Conservation (phyloP, 64 coral and sea anemone species). For the Montipora cactus region DNA sequence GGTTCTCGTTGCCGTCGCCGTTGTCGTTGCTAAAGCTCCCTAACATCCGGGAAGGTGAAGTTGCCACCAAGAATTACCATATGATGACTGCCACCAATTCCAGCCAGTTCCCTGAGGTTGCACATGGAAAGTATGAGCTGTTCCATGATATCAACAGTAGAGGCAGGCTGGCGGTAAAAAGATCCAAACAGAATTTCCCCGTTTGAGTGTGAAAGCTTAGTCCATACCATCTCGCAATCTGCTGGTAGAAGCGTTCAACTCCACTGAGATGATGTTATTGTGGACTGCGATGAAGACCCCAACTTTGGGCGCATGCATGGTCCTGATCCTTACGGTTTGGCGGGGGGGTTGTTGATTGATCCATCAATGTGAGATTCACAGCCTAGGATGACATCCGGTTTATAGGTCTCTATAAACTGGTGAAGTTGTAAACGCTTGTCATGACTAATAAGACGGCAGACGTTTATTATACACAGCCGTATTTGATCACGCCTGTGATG, state of each 20-base stretch:
- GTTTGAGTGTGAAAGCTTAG: neutral
- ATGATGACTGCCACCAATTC: neutral
- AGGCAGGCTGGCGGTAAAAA: neutral
- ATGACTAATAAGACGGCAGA: constrained; percentile 68
- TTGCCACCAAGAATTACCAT: neutral
- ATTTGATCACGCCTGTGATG: constrained; percentile 28
- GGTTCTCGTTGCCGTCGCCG: too few relatives aligned
- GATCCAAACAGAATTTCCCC: neutral
- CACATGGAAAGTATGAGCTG: neutral
- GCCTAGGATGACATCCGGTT: constrained; percentile 60
- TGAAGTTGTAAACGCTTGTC: constrained; percentile 66
- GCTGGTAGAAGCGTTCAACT: neutral
- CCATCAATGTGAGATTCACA: constrained; percentile 59
- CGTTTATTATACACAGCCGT: constrained; percentile 59
- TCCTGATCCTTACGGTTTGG: constrained; percentile 56
- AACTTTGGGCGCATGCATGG: neutral
- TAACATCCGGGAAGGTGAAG: too few relatives aligned
- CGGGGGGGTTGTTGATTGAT: constrained; percentile 13
- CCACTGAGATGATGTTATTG: constrained; percentile 11
- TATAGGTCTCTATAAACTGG: constrained; percentile 52
- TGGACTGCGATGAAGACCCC: constrained; percentile 53
- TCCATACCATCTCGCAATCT: constrained; percentile 6
- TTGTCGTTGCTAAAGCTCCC: too few relatives aligned
- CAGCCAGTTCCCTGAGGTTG: neutral
- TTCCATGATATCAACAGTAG: neutral